Evolutionary conservation across 2,113 vertebrate genomes (phyloP), one percentile per base, ranked within the genome.

Genomic region (Cyanoramphus novaezelandiae): DNA sequence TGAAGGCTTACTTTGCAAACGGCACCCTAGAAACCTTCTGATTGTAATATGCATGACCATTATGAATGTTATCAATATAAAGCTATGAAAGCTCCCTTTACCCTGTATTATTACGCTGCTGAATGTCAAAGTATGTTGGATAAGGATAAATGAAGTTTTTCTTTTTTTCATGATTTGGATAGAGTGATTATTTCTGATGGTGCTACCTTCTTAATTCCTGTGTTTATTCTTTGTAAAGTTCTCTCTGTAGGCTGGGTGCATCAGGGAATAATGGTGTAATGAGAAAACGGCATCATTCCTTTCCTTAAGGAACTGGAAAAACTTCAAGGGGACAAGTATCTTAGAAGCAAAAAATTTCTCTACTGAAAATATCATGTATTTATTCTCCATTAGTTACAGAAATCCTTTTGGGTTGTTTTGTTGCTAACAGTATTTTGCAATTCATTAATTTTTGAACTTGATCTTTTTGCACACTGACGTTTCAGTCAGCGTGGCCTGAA

Each of bases 41-140:
- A 96, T 96, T 97, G 95, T 92, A 94, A 88, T 96, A 89, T 95
- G 96, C 96, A 96, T 96, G 96, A 96, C 96, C 82, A 59, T 92
- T 92, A 69, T 84, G 96, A 96, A 97, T 97, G 95, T 96, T 92
- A 82, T 2, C 86, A 82, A 39, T 84, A 78, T 91, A 79, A 57
- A 88, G 37, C 74, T 91, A 76, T 6, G 49, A 87, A 49, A 96
- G 41, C 80, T 93, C 86, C 41, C 86, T 92, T 91, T 44, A 68
- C 76, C n/a, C 29, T 79, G 16, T 90, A 35, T 77, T 86, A 33
- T 59, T 75, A 80, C 81, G 83, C 86, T 96, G 77, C 63, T 96
- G 70, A 86, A 95, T 88, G 78, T 90, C 78, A 20, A 55, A 77
- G 33, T 86, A 18, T 88, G 43, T 62, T 88, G 65, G 47, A 33